Conservation (phyloP, 2,113 vertebrate genomes). For the Riparia riparia region DNA sequence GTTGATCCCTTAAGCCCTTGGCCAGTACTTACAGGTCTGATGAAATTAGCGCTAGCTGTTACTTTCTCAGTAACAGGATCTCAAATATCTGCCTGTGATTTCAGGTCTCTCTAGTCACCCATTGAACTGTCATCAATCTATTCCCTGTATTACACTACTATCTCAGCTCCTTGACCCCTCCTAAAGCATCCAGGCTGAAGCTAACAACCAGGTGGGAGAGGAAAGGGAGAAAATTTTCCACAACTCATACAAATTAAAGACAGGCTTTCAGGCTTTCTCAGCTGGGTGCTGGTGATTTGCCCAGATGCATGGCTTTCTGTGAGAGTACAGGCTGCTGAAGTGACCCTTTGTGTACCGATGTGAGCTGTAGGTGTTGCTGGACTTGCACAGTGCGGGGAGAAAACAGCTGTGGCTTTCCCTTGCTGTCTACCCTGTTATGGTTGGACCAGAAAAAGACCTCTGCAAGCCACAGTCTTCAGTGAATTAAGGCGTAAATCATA, state of each 20-base stretch:
- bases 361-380: neutral
- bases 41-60: neutral
- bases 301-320: neutral
- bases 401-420: neutral
- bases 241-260: neutral
- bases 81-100: neutral
- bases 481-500: neutral
- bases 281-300: neutral
- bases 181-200: neutral
- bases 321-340: neutral
- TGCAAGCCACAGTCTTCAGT: neutral
- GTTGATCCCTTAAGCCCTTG: neutral
- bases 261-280: neutral
- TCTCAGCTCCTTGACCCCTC: neutral
- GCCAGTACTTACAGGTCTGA: neutral
- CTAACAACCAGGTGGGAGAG: neutral
- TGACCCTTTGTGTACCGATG: fast-evolving
- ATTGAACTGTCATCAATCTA: neutral
- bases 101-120: neutral
- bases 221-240: neutral
- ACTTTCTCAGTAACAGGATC: neutral
- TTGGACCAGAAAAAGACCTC: neutral
- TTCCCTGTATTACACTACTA: neutral
- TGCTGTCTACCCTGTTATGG: neutral
- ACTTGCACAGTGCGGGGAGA: neutral